Evolutionary conservation across 2,797 vertebrate genomes (phyloP).

Genomic region (Menidia menidia): DNA sequence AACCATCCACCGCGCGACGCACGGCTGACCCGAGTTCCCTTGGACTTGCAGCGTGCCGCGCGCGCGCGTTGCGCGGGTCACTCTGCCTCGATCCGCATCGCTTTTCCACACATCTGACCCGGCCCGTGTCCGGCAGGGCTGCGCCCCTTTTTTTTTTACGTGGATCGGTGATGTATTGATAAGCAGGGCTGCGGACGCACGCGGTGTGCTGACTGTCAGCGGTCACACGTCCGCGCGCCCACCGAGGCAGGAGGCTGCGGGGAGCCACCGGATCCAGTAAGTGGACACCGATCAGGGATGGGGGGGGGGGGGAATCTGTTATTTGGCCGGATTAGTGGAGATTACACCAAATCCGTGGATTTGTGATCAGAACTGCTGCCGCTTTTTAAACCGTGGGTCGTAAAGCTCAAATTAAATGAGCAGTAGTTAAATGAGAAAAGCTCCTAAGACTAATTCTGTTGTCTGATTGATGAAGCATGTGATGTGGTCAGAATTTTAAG

Average conservation of each 20-base stretch:
- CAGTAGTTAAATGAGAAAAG: not conserved
- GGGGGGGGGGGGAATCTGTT: not conserved
- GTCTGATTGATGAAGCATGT: not conserved
- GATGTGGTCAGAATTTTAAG: not conserved
- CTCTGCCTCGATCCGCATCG: not conserved
- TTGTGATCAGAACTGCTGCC: not conserved
- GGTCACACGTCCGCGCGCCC: constrained; percentile 21
- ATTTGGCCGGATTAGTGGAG: not conserved
- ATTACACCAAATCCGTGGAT: not conserved
- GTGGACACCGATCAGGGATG: not conserved
- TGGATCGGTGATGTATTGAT: constrained; percentile 22
- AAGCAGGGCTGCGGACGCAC: constrained; percentile 15
- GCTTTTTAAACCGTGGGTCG: not conserved
- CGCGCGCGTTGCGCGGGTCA: not conserved
- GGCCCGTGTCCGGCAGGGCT: not conserved
- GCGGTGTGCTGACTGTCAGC: constrained; percentile 7
- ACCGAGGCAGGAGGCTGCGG: constrained; percentile 15
- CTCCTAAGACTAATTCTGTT: too few species aligned
- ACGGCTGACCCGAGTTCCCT: not conserved
- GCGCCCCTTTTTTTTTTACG: not conserved
- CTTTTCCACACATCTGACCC: constrained; percentile 16
- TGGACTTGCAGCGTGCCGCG: not conserved
- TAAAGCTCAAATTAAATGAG: not conserved
- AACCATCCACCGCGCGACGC: not conserved
- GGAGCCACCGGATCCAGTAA: constrained; percentile 9